phyloP scores from a whole-genome alignment of 1,140 invertebrate genomes.

The Megathymus violae region DNA sequence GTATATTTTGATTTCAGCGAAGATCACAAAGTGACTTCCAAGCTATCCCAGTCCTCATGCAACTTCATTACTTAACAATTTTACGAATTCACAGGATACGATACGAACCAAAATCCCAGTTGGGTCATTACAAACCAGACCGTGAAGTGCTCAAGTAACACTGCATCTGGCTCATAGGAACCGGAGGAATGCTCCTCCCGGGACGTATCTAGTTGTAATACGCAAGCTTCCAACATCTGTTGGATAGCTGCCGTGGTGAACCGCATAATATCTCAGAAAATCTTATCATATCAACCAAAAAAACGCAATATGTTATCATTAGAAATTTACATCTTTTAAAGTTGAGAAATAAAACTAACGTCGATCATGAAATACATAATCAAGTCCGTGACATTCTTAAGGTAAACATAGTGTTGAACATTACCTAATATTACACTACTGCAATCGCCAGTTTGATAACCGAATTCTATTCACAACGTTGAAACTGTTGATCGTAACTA shows the following conservation, averaged over 20 bases:
- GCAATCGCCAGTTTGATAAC: background rate
- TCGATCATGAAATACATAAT: slow-evolving; percentile 13
- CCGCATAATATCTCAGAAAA: background rate
- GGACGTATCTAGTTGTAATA: background rate
- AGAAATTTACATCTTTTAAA: background rate
- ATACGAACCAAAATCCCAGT: background rate
- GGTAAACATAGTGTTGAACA: slow-evolving; percentile 13
- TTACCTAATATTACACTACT: slow-evolving; percentile 21
- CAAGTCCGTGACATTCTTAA: slow-evolving; percentile 24
- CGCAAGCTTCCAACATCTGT: background rate
- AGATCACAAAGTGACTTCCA: too few species aligned
- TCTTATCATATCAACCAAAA: background rate
- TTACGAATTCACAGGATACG: too few species aligned
- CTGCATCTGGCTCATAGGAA: background rate
- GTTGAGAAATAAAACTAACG: slow-evolving; percentile 7
- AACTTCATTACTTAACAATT: too few species aligned
- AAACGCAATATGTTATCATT: background rate
- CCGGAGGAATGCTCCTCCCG: background rate
- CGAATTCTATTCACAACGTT: slow-evolving; percentile 13
- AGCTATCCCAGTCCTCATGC: too few species aligned
- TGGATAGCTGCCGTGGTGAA: background rate
- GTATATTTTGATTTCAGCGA: too few species aligned
- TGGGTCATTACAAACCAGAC: background rate
- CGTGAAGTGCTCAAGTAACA: background rate
- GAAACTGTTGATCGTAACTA: too few species aligned